Base-by-base conservation (phyloP, 2,888 invertebrate genomes). In the Kryphioiulus occultus region DNA sequence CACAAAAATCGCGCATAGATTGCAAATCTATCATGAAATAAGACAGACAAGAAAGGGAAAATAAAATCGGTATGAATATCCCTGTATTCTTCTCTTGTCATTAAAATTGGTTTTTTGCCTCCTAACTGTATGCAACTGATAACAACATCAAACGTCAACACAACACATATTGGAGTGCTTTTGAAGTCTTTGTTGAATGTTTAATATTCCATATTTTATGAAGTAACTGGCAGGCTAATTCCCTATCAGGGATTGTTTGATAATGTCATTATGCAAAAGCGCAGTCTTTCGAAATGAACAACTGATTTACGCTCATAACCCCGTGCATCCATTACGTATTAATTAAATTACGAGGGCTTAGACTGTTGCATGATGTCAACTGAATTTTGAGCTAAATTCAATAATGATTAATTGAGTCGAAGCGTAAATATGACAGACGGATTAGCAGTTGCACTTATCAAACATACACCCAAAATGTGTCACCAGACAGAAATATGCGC, bases 71-170 rank as follows among this genome's bases (percentile, higher is more conserved):
- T 59, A 9, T 19, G n/a, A n/a, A 59, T 59, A 59, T 59, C n/a
- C n/a, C 22, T 19, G n/a, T n/a, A n/a, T 22, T 59, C 59, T 59
- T 59, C 59, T n/a, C n/a, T 5, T 59, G 22, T 19, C n/a, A 59
- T 59, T 59, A 59, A 59, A 59, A 59, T 59, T 19, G 19, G n/a
- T 59, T 3, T n/a, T 59, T 19, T 15, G 12, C 26, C 10, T 7
- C 12, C 68, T 68, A n/a, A n/a, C 59, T 59, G 59, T 59, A n/a
- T n/a, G n/a, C n/a, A 59, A 59, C 59, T 59, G 59, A 59, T 59
- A 59, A 26, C 68, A 68, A 68, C 68, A 68, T 9, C 10, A 26
- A 26, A 68, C n/a, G 68, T 26, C 68, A 26, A 68, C 68, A 68
- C 26, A 68, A 26, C 26, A 22, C 7, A 10, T 10, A 68, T 68